Base-by-base conservation (phyloP, 1,140 invertebrate genomes). In the Musca domestica region DNA sequence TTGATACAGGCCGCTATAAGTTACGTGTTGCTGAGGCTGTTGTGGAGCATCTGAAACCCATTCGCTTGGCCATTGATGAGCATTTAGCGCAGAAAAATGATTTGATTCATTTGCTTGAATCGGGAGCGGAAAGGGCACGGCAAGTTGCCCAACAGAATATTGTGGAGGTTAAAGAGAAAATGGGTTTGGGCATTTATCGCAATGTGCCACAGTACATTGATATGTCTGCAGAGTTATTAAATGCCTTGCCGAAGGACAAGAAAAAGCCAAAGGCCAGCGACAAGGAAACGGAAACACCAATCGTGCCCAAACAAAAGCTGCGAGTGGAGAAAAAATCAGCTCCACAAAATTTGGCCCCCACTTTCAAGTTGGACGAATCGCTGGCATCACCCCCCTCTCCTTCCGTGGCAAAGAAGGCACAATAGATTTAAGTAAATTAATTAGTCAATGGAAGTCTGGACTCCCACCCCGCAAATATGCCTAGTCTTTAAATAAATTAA, bases 1-100 rank as follows among this genome's bases (percentile, higher is more conserved):
- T 95, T 15, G 88, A 92, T 75, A 98, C 95, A 49, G 92, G 86
- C 73, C 82, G 89, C 84, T 96, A 93, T 74, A 97, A 96, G 84
- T 71, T 87, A 2, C 72, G 87, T 2, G 85, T 96, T 14, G 90
- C 93, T 6, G 91, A 95, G 68, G 85, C 87, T 17, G 74, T 96
- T 3, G 86, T 90, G 27, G 87, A 90, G 72, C 86, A 88, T 80
- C 74, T 96, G 3, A 84, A 82, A 69, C 94, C 94, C 22, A 93
- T 96, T 73, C 85, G 88, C 71, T 74, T 84, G 51, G 80, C 86
- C 77, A 88, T 91, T 66, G 72, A 85, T 5, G 74, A 85, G 47
- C 84, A 90, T 65, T 74, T 91, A 58, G 79, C 84, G 15, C 86
- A 91, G 51, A 86, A 85, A 25, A 76, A 79, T 17, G 89, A 93